These are phyloP conservation scores for Mesochorus sp. DNA, from an alignment of 2,888 invertebrate genomes.

Conservation along the genomic window DNA sequence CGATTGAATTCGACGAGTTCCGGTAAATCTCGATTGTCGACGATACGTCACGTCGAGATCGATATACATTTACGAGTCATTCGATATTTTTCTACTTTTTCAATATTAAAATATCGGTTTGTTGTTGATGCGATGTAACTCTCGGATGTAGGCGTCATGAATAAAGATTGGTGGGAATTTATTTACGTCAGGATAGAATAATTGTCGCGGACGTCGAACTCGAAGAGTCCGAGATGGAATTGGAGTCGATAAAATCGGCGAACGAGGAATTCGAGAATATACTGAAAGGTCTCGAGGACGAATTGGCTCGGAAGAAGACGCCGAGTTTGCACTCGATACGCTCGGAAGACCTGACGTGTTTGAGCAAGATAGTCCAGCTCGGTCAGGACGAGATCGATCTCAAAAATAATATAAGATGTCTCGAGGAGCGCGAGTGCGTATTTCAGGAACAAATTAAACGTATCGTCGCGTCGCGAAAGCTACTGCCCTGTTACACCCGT, in stretches of 20 bases:
- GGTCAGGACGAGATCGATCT: constrained; percentile 72
- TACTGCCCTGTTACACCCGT: no score
- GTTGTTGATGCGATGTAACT: no score
- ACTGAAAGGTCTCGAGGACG: constrained; percentile 66
- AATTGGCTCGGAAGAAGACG: constrained; percentile 58
- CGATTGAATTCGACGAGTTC: constrained; percentile 68
- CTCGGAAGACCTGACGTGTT: constrained; percentile 74
- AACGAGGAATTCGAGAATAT: constrained; percentile 72
- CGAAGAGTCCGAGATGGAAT: constrained; percentile 74
- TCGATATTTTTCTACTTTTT: no score
- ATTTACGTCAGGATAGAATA: constrained; percentile 74
- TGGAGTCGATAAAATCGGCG: constrained; percentile 71
- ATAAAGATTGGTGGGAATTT: no score
- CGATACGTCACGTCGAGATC: constrained; percentile 30
- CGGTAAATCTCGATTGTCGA: constrained; percentile 70
- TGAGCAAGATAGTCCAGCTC: constrained; percentile 72
- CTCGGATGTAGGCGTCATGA: no score
- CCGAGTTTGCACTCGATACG: constrained; percentile 73
- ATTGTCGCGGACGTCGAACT: constrained; percentile 75
- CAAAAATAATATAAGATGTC: constrained; percentile 72
- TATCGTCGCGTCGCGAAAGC: constrained; percentile 66
- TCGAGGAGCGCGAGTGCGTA: constrained; percentile 72
- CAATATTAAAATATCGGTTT: no score
- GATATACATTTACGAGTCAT: background rate
- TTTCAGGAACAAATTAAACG: constrained; percentile 72